Conservation (phyloP, 2,888 invertebrate genomes). For the Watsonalla binaria region DNA sequence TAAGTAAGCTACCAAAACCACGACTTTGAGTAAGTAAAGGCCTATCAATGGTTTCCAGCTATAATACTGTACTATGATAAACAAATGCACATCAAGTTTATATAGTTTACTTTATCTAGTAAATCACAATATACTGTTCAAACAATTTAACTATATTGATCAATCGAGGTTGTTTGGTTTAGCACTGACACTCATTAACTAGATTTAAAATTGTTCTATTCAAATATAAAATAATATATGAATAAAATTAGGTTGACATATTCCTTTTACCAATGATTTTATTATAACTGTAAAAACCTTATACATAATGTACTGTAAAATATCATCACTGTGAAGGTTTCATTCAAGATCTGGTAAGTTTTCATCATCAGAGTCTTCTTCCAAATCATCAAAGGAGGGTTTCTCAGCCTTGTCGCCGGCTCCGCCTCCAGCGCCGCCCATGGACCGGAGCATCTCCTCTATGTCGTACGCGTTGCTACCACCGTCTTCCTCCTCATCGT, state of each 20-base stretch:
- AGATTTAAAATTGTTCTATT: not conserved
- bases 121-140: too few species aligned
- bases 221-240: not conserved
- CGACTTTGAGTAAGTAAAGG: not conserved
- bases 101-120: too few species aligned
- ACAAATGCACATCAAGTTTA: not conserved
- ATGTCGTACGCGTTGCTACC: constrained; percentile 74
- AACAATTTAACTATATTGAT: not conserved
- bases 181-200: not conserved
- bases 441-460: constrained; percentile 85
- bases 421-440: constrained; percentile 77
- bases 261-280: constrained; percentile 47
- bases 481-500: constrained; percentile 86
- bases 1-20: not conserved
- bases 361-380: constrained; percentile 89
- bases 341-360: constrained; percentile 87
- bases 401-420: constrained; percentile 76
- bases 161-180: not conserved
- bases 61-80: not conserved
- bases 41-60: not conserved
- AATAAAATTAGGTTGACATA: constrained; percentile 5
- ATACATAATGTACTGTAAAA: constrained; percentile 67
- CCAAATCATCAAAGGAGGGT: constrained; percentile 87
- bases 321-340: constrained; percentile 47
- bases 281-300: constrained; percentile 76